These are phyloP conservation scores for Drosophila repleta DNA, from an alignment of 1,140 invertebrate genomes.

Conservation along the genomic window DNA sequence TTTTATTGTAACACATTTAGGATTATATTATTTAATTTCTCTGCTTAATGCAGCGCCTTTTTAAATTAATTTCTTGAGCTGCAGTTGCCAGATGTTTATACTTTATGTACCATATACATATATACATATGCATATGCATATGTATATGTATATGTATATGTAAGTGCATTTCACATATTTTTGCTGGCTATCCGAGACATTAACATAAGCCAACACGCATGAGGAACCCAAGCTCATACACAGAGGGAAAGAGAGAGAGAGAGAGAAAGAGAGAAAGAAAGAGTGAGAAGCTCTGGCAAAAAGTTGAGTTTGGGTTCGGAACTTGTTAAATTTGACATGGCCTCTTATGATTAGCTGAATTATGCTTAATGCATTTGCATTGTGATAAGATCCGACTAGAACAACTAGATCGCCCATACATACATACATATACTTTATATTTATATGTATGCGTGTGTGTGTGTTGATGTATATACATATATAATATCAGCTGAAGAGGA, in stretches of 20 bases:
- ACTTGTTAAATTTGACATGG: constrained; percentile 75
- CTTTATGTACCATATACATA: constrained; percentile 3
- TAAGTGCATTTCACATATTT: constrained; percentile 23
- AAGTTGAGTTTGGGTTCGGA: constrained; percentile 18
- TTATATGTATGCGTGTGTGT: constrained; percentile 10
- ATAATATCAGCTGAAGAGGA: constrained; percentile 27
- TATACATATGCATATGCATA: background rate
- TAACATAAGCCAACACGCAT: constrained; percentile 77
- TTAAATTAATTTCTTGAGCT: constrained; percentile 72
- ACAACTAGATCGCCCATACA: background rate
- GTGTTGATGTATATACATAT: too few relatives aligned
- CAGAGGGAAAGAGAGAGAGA: background rate
- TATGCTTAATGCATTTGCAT: constrained; percentile 72
- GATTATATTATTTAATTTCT: constrained; percentile 71
- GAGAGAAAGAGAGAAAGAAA: background rate
- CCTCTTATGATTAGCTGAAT: constrained; percentile 80
- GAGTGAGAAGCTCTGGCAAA: background rate
- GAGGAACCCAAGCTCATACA: background rate
- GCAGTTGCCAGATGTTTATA: constrained; percentile 49
- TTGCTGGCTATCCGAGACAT: constrained; percentile 44
- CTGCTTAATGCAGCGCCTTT: constrained; percentile 70
- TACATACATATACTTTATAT: background rate
- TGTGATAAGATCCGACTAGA: constrained; percentile 59
- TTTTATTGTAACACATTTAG: constrained; percentile 69
- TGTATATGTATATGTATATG: background rate